Base-by-base conservation (phyloP, 2,888 invertebrate species). In the Coleophora flavipennella region DNA sequence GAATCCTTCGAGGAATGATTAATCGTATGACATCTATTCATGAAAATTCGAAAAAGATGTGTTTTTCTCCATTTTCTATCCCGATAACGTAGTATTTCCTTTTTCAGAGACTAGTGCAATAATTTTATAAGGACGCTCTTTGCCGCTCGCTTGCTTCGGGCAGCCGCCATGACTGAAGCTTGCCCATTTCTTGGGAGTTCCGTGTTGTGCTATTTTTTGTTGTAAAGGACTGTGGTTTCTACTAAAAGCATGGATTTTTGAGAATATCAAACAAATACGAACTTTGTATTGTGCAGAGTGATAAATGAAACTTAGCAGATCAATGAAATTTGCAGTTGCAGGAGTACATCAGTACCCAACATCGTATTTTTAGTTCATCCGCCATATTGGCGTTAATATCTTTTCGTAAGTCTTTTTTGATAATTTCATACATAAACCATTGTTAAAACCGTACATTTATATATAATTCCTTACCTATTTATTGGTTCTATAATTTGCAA, bases 321-420 rank as follows among this genome's bases (percentile, higher is more conserved):
- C 71, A 54, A 66, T 77, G 73, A 57, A 73, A 69, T 69, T 75
- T 68, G 68, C 67, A 63, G 68, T 77, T 69, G 69, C 67, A 71
- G 74, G 71, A 80, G 74, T 78, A 34, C 13, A 8, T 9, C 65
- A 69, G 77, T 78, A 20, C 72, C 74, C 61, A 67, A 70, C 83
- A 78, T 78, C 83, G 81, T 85, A 85, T 85, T 84, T 85, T 85
- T 85, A 85, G 86, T 87, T 80, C 86, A 84, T 87, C 88, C 89
- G 89, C 89, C 89, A 89, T 89, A 88, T 89, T 89, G 89, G 88
- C 86, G 86, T 86, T 86, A 84, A 83, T 86, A 85, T 79, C 69
- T 80, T 75, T 79, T 81, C 81, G 84, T 83, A 83, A 83, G 84
- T 83, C 76, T 70, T 81, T 81, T 81, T 81, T 71, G 65, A 66